Evolutionary conservation across 2,888 invertebrate species (phyloP), one percentile per base, ranked within the genome.

Genomic region (Iphiclides podalirius): DNA sequence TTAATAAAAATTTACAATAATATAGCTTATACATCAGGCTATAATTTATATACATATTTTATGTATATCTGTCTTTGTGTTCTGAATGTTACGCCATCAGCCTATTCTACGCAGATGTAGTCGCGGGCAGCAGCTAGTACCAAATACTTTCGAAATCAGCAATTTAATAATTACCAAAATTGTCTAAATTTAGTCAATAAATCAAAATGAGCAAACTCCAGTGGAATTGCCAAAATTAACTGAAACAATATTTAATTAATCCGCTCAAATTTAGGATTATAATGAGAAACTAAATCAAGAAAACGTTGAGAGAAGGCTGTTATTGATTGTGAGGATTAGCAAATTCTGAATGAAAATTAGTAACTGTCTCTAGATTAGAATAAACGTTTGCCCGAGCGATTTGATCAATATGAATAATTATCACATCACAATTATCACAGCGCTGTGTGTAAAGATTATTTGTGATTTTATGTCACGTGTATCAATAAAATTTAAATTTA

Each of bases 321-420:
- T 38, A 48, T 48, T 48, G 43, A 43, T 48, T 48, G 20, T 38
- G 38, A 33, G 48, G 37, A 38, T 48, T 38, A 28, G 35, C 28
- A 28, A 39, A 50, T 40, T 40, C 33, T 7, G 13, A 39, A 44
- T 50, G 38, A 35, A 39, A 39, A 50, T 44, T 49, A 49, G 43
- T 49, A 38, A 43, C 38, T 43, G 15, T 33, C 37, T 49, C 38
- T 33, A 49, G 38, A 49, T 49, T 49, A 33, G 12, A 34, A 50
- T 35, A 44, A 28, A 35, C 44, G 39, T 44, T 44, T 16, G 16
- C 33, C 16, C 34, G 14, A 44, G 11, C 26, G 44, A 50, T 50
- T 50, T 40, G 26, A 36, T 15, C 16, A 28, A 39, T 28, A 44
- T 40, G 44, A 50, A 39, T 50, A 50, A 50, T 50, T 38, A 33